These are phyloP conservation scores for Drosophila robusta DNA, from an alignment of 2,888 invertebrate genomes.

Conservation along the genomic window DNA sequence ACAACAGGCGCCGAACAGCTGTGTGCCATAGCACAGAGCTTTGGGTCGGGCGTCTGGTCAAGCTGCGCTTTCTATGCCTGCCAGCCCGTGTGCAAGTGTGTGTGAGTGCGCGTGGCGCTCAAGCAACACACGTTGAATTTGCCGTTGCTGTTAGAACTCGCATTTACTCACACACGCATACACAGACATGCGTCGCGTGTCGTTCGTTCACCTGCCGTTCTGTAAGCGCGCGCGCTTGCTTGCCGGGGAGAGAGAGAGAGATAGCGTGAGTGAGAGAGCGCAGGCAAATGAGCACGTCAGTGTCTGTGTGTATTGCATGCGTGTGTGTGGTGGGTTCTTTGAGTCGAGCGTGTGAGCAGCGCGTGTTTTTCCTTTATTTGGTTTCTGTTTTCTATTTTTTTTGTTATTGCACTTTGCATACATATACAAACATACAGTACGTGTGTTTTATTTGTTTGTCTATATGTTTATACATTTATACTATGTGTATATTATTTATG, in stretches of 20 bases:
- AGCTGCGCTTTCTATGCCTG: slow-evolving; percentile 34
- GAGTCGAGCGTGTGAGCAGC: slow-evolving; percentile 41
- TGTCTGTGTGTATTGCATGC: neutral
- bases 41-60: slow-evolving; percentile 30
- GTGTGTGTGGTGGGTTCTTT: slow-evolving; percentile 31
- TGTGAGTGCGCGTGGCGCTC: slow-evolving; percentile 55
- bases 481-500: slow-evolving; percentile 1
- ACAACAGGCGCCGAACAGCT: slow-evolving; percentile 69
- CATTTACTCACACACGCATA: slow-evolving; percentile 14
- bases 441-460: slow-evolving; percentile 9
- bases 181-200: slow-evolving; percentile 66
- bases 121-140: slow-evolving; percentile 51
- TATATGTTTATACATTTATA: neutral
- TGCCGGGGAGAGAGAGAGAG: slow-evolving; percentile 1
- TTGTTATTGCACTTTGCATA: slow-evolving; percentile 45
- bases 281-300: slow-evolving; percentile 2
- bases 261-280: slow-evolving; percentile 10
- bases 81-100: slow-evolving; percentile 1
- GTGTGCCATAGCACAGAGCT: slow-evolving; percentile 47
- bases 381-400: slow-evolving; percentile 26
- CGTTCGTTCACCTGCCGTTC: slow-evolving; percentile 74
- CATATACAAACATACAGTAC: slow-evolving; percentile 1
- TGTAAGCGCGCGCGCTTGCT: slow-evolving; percentile 18
- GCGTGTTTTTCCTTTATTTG: slow-evolving; percentile 58
- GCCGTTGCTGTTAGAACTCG: slow-evolving; percentile 46